A percentile compares a stretch with the other conserved stretches of the same genome.
Conservation (phyloP, 2,888 invertebrate genomes). For the Ennomos erosarius region DNA sequence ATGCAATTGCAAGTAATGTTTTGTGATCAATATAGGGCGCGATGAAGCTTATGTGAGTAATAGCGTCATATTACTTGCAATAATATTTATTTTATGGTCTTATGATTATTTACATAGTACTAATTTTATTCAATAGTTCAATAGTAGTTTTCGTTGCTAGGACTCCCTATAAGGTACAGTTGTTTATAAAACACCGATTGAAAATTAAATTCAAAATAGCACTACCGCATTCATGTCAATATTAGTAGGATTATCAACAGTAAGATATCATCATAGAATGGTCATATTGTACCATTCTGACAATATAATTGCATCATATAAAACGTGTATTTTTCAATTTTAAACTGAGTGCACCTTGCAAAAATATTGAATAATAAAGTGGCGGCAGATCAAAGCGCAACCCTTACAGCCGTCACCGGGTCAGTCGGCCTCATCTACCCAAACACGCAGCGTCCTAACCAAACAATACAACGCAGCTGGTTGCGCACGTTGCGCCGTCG, state of each 20-base stretch:
- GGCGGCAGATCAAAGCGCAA: slow-evolving; percentile 67
- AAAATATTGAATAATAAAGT: slow-evolving; percentile 40
- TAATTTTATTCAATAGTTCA: no score
- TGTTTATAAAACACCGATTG: no score
- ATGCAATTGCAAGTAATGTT: slow-evolving; percentile 40
- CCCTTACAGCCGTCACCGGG: slow-evolving; percentile 64
- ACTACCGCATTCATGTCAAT: no score
- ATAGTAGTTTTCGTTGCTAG: no score
- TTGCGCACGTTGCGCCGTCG: slow-evolving; percentile 72
- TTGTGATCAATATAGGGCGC: slow-evolving; percentile 34
- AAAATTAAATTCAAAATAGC: no score
- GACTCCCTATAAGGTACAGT: no score
- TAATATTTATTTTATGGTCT: background rate
- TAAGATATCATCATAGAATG: no score
- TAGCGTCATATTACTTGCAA: slow-evolving; percentile 2
- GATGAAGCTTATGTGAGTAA: slow-evolving; percentile 39
- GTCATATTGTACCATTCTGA: no score
- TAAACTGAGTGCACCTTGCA: slow-evolving; percentile 40
- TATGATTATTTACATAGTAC: background rate
- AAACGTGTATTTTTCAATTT: background rate
- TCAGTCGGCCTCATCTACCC: slow-evolving; percentile 54
- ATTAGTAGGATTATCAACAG: no score
- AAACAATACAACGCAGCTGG: slow-evolving; percentile 78
- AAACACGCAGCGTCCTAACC: slow-evolving; percentile 71
- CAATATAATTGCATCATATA: slow-evolving; percentile 1